phyloP scores from a whole-genome alignment of 2,113 vertebrate genomes.

The Mixornis gularis region DNA sequence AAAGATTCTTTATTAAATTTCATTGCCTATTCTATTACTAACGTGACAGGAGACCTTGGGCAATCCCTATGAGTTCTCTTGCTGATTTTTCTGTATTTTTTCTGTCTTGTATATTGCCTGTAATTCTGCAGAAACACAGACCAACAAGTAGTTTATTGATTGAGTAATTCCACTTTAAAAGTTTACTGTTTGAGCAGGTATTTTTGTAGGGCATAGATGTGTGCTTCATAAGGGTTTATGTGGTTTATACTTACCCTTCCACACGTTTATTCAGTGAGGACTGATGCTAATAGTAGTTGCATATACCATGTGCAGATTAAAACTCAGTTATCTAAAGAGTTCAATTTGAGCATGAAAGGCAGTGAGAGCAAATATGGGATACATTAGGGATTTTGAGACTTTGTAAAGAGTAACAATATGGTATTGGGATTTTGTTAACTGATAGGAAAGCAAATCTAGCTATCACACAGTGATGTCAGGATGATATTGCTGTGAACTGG shows the following conservation, averaged over 20 bases:
- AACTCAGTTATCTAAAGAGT: conserved; percentile 35
- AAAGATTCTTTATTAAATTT: neutral
- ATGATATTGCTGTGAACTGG: conserved; percentile 66
- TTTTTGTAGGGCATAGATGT: neutral
- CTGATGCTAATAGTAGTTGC: neutral
- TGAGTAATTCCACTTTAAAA: neutral
- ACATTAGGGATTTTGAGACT: conserved; percentile 53
- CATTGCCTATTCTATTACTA: neutral
- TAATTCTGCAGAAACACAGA: neutral
- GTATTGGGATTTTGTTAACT: conserved; percentile 60
- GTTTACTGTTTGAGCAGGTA: neutral
- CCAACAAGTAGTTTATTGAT: neutral
- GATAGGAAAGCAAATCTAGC: conserved; percentile 55
- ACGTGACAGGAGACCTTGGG: neutral
- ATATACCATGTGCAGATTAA: neutral
- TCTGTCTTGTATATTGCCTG: neutral
- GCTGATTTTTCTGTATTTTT: neutral
- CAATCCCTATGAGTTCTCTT: neutral
- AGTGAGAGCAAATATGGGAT: conserved; percentile 38
- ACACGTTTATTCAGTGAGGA: neutral
- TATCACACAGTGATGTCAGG: conserved; percentile 61
- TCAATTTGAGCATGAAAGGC: conserved; percentile 42
- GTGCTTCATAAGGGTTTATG: neutral
- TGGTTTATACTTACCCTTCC: neutral
- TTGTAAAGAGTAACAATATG: conserved; percentile 48